Conservation (phyloP, 1,140 invertebrate species). For the Bacillus rossius region DNA sequence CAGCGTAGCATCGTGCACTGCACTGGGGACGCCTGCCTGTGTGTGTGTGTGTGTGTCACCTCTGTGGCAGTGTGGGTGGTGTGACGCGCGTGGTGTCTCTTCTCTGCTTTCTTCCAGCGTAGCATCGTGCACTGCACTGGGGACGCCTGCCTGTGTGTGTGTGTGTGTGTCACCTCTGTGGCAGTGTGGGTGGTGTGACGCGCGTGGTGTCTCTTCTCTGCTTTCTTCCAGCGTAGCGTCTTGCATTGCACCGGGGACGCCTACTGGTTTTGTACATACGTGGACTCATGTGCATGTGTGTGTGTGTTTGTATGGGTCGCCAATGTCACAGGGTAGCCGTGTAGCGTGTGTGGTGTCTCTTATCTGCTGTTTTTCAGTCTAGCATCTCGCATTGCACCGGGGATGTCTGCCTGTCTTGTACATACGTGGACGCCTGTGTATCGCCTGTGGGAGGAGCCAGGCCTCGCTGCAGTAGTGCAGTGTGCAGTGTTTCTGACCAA, state of each 20-base stretch:
- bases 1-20: neutral
- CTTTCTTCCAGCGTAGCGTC: neutral
- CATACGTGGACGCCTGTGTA: slow-evolving; percentile 16
- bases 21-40: neutral
- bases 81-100: slow-evolving; percentile 14
- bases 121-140: neutral
- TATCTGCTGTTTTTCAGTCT: neutral
- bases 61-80: too few species aligned
- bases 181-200: too few species aligned
- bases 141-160: neutral
- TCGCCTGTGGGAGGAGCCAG: too few species aligned
- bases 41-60: slow-evolving; percentile 17
- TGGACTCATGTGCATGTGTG: neutral
- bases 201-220: slow-evolving; percentile 12
- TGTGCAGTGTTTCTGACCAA: too few species aligned
- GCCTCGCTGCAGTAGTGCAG: too few species aligned
- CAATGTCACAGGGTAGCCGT: slow-evolving; percentile 19
- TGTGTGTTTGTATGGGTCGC: too few species aligned
- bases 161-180: slow-evolving; percentile 18
- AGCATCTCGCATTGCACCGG: neutral
- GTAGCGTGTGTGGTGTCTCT: slow-evolving; percentile 10
- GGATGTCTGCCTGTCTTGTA: slow-evolving; percentile 2
- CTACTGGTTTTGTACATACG: too few species aligned
- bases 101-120: neutral
- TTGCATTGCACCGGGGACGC: neutral